Evolutionary conservation across 2,797 vertebrate genomes (phyloP), one percentile per base, ranked within the genome.

Genomic region (Fratercula arctica): DNA sequence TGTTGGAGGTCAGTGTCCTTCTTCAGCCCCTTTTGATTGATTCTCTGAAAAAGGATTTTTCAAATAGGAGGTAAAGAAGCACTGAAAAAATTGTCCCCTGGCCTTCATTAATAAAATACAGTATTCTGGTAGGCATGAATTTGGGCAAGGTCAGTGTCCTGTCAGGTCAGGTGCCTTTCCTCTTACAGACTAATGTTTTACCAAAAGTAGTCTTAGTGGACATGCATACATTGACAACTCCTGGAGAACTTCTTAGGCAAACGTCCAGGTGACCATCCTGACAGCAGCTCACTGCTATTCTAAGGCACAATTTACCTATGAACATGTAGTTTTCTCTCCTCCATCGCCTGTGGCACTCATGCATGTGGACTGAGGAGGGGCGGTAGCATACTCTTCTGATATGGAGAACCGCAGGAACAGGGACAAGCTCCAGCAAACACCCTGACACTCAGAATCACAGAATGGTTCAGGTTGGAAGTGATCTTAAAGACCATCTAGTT

Each of bases 1-100:
- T 69, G 20, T 53, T 90, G 63, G 85, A 95, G 82, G 73, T 96
- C 95, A 95, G 57, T 85, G 18, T 94, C 50, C 79, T 69, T 70
- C 61, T 92, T 95, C 96, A 95, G 37, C 18, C 37, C 53, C 37
- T 72, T 96, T 85, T 63, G 45, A 76, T 15, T 74, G 54, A 94
- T 92, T 93, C 18, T 20, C 37, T 72, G 61, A 87, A 88, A 75
- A 94, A 90, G 6, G 59, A 63, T 93, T 93, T 46, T 56, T 95
- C 69, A 80, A 77, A 59, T 43, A 84, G 48, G 20, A 18, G 4
- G 51, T 61, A 94, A 94, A 96, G 59, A 57, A 63, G 8, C 45
- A 81, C 59, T 72, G 61, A 83, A 92, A 93, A 95, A 61, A 24
- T 33, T 39, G 46, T 18, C 57, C 21, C 56, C 63, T 91, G 89